These are phyloP conservation scores for Notarius quadriscutis DNA, from an alignment of 2,113 vertebrate species.

Conservation along the genomic window DNA sequence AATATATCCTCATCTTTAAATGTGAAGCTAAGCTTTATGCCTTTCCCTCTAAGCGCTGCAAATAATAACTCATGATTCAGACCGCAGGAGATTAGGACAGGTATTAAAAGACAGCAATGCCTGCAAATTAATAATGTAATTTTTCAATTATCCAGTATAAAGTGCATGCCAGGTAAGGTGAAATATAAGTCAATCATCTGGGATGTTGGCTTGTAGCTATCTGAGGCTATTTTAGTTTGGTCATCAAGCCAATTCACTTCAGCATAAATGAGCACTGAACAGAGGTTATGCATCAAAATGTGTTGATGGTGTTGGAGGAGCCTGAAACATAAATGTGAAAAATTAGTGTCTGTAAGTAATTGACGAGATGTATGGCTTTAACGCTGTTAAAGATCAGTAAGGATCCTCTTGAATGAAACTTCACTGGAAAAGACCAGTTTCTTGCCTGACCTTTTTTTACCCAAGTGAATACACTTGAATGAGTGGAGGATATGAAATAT, in stretches of 20 bases:
- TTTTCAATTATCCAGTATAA: conserved; percentile 30
- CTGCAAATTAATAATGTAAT: conserved; percentile 35
- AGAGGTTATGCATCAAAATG: conserved; percentile 10
- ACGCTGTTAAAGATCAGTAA: conserved; percentile 26
- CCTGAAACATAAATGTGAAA: conserved; percentile 29
- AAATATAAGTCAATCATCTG: conserved; percentile 24
- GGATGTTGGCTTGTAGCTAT: background rate
- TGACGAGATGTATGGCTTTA: conserved; percentile 10
- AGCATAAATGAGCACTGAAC: conserved; percentile 26
- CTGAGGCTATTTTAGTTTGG: conserved; percentile 7
- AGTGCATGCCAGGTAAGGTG: conserved; percentile 5
- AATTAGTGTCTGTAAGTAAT: conserved; percentile 35
- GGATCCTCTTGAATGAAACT: conserved; percentile 33
- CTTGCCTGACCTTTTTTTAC: background rate
- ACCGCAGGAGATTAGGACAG: conserved; percentile 21
- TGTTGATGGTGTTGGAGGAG: conserved; percentile 23
- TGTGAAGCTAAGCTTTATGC: conserved; percentile 9
- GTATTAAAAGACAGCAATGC: conserved; percentile 19
- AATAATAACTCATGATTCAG: conserved; percentile 22
- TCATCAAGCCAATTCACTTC: conserved; percentile 5
- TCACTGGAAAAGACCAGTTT: background rate
- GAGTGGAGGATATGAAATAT: background rate
- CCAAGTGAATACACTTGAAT: background rate
- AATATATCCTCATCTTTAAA: conserved; percentile 19
- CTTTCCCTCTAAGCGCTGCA: background rate